Evolutionary conservation across 2,113 vertebrate genomes (phyloP).

Genomic region (Pygoscelis adeliae): DNA sequence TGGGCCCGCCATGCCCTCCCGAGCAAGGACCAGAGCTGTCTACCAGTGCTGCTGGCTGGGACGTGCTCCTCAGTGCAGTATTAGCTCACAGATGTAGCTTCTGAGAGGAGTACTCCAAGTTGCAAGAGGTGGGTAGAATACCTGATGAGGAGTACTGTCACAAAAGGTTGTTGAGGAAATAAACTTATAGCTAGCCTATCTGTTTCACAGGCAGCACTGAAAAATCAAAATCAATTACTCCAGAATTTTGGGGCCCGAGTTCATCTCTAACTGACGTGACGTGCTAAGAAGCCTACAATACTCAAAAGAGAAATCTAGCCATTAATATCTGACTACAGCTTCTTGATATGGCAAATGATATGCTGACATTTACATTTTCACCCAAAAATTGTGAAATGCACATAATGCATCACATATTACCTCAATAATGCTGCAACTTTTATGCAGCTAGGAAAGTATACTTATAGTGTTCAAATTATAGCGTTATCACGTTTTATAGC

Average conservation of each 20-base stretch:
- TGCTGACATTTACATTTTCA: not conserved
- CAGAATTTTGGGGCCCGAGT: not conserved
- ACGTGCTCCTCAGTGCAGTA: accelerated
- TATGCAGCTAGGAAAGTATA: not conserved
- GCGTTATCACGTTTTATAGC: not conserved
- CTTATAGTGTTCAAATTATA: not conserved
- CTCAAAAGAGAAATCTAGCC: not conserved
- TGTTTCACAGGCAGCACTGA: not conserved
- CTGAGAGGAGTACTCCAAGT: not conserved
- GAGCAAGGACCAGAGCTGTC: not conserved
- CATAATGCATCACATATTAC: not conserved
- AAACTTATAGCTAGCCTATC: not conserved
- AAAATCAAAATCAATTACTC: not conserved
- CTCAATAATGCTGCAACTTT: not conserved
- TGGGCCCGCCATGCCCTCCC: not conserved
- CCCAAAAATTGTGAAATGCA: not conserved
- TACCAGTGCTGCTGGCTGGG: not conserved
- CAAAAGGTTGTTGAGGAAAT: not conserved
- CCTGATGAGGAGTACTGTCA: not conserved
- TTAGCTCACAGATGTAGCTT: not conserved
- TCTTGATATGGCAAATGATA: not conserved
- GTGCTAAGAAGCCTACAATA: not conserved
- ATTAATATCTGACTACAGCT: not conserved
- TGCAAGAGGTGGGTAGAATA: not conserved
- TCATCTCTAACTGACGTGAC: not conserved